Evolutionary conservation across 2,797 vertebrate species (phyloP), one percentile per base, ranked within the genome.

Genomic region (Buphagus erythrorhynchus): DNA sequence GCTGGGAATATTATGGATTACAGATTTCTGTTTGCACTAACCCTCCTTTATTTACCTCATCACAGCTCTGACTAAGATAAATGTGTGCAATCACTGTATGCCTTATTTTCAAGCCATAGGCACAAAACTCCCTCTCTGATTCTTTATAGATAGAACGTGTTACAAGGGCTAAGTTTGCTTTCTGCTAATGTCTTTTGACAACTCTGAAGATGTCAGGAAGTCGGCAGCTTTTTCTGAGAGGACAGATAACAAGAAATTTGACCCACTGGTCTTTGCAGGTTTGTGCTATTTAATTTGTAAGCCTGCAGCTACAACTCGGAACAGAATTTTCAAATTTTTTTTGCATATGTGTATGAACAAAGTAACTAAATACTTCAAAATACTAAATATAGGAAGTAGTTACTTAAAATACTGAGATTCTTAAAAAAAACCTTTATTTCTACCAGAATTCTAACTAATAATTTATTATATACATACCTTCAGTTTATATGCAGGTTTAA

Each of bases 131-230:
- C 26, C 31, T 69, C 54, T 75, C 80, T 42, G 55, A 65, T 49
- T 90, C 90, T 87, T 86, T 40, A 76, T 81, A 76, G 88, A 52
- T 21, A 93, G 80, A 26, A 94, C 81, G 74, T 43, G 55, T 95
- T 93, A 81, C 36, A 66, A 79, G 63, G 59, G 36, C 83, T 79
- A 76, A 76, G 57, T 55, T 79, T 74, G 71, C 57, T 82, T 80
- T 82, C 71, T 87, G 84, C 43, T 96, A 89, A 96, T 87, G 49
- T 68, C 68, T 92, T 94, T 74, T 95, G 95, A 96, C 95, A 95
- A 88, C 40, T 93, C 80, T 24, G 71, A 82, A 82, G 92, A 93
- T 86, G 88, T 76, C 83, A 88, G 63, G 67, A 94, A 93, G 87
- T 93, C 8, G 0, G 31, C 52, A 62, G 80, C 55, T 91, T 93